phyloP scores from a whole-genome alignment of 1,140 invertebrate species.

The Pseudomyrmex flavicornis region DNA sequence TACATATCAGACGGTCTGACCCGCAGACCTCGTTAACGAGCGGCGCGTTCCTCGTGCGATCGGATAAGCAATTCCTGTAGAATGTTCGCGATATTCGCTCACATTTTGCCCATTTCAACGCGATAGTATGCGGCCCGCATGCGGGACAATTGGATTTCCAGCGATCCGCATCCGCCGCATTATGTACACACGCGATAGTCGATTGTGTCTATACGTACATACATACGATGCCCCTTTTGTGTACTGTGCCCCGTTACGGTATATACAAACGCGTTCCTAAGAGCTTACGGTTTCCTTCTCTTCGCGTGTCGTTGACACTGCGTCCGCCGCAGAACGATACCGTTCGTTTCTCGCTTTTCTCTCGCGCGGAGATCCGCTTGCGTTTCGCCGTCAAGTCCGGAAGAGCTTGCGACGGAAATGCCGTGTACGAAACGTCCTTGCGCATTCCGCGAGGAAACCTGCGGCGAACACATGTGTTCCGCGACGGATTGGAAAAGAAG shows the following conservation, averaged over 20 bases:
- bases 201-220: not conserved
- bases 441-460: conserved; percentile 15
- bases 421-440: conserved; percentile 22
- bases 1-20: conserved; percentile 23
- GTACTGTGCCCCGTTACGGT: conserved; percentile 60
- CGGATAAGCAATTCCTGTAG: conserved; percentile 1
- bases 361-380: conserved; percentile 40
- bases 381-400: conserved; percentile 48
- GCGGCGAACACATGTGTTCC: not conserved
- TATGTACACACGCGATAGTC: conserved; percentile 22
- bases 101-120: conserved; percentile 31
- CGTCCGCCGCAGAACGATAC: conserved; percentile 56
- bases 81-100: not conserved
- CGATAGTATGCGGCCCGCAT: not conserved
- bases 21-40: conserved; percentile 40
- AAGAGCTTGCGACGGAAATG: conserved; percentile 24
- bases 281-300: conserved; percentile 68
- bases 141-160: conserved; percentile 59
- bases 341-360: conserved; percentile 65
- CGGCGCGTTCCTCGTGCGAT: not conserved
- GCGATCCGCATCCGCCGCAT: conserved; percentile 39
- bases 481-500: not conserved
- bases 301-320: conserved; percentile 65
- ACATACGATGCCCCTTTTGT: conserved; percentile 32
- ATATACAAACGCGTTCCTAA: conserved; percentile 61